Percentiles rank a stretch among this genome's conserved stretches.
phyloP scores from a whole-genome alignment of 2,797 vertebrate species.

The Oreochromis mossambicus region DNA sequence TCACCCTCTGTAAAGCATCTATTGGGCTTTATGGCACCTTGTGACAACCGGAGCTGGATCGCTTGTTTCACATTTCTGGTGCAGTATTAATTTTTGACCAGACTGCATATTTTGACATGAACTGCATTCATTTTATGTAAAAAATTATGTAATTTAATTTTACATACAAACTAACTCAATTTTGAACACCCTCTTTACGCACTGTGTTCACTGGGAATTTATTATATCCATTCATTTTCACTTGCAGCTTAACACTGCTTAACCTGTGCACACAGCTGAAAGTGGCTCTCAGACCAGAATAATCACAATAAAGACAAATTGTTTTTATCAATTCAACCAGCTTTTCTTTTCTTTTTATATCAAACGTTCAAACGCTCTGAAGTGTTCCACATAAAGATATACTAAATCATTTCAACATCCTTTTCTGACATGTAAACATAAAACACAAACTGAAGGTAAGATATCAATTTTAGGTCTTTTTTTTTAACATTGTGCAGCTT shows the following conservation, averaged over 20 bases:
- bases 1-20: not conserved
- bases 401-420: constrained; percentile 43
- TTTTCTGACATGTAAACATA: constrained; percentile 60
- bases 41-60: not conserved
- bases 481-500: constrained; percentile 43
- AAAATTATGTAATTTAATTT: not conserved
- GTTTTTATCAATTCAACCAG: constrained; percentile 44
- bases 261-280: not conserved
- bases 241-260: too few relatives aligned
- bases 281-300: not conserved
- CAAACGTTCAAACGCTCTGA: constrained; percentile 49
- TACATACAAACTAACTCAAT: not conserved
- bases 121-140: not conserved
- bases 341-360: constrained; percentile 31
- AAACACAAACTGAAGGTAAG: constrained; percentile 48
- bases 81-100: not conserved
- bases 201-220: not conserved
- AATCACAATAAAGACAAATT: not conserved
- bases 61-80: not conserved
- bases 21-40: not conserved
- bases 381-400: constrained; percentile 51
- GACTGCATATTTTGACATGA: not conserved
- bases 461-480: constrained; percentile 43
- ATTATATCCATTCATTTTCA: not conserved
- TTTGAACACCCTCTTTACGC: not conserved